Evolutionary conservation across 1,140 invertebrate species (phyloP).

Genomic region (Gonatopus flavifemur): DNA sequence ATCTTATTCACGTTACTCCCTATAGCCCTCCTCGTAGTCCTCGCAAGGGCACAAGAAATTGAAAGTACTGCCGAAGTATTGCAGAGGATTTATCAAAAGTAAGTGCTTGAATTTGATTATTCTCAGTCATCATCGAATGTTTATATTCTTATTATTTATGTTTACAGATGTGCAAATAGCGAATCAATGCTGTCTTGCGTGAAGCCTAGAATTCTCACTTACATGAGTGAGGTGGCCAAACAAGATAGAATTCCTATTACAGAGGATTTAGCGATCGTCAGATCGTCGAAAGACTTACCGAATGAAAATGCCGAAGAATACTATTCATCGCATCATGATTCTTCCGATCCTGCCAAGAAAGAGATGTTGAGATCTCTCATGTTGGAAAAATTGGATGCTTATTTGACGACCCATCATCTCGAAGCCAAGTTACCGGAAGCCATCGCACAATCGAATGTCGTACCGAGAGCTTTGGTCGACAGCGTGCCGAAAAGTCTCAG

Average conservation of each 20-base stretch:
- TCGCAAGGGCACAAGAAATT: conserved; percentile 29
- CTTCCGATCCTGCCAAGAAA: conserved; percentile 35
- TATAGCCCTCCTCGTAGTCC: conserved; percentile 32
- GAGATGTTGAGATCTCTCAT: conserved; percentile 50
- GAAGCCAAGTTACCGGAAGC: conserved; percentile 55
- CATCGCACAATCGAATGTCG: conserved; percentile 51
- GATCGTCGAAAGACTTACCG: conserved; percentile 60
- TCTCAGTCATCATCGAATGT: no score
- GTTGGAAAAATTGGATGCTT: conserved; percentile 56
- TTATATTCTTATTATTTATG: conserved; percentile 13
- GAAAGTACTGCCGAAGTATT: conserved; percentile 43
- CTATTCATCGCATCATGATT: conserved; percentile 32
- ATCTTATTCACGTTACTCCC: conserved; percentile 30
- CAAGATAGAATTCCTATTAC: conserved; percentile 72
- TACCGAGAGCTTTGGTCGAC: conserved; percentile 69
- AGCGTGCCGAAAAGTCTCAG: conserved; percentile 68
- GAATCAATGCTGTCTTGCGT: conserved; percentile 63
- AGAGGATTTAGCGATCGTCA: conserved; percentile 70
- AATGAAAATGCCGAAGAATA: conserved; percentile 46
- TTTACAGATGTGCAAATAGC: conserved; percentile 46
- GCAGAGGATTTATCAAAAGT: conserved; percentile 52
- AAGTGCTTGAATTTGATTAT: no score
- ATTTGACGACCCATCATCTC: conserved; percentile 52
- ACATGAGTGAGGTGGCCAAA: conserved; percentile 67
- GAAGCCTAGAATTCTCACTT: conserved; percentile 73